Evolutionary conservation across 1,140 invertebrate species (phyloP).

Genomic region (Macrotrachela quadricornifera): DNA sequence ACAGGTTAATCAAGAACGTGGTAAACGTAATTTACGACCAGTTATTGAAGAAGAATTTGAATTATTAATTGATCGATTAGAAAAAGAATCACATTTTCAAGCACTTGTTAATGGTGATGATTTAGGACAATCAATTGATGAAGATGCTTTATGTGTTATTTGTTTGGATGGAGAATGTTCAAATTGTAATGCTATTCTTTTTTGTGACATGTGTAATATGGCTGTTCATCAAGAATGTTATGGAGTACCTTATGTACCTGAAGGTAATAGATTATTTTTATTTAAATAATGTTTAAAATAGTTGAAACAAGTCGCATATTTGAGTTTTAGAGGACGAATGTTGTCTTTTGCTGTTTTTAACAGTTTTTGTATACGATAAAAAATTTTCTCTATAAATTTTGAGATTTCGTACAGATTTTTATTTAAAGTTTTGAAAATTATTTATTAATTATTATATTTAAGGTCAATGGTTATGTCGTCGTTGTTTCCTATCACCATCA

Average conservation of each 20-base stretch:
- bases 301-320: too few species aligned
- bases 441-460: too few species aligned
- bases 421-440: too few species aligned
- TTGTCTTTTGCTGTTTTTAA: too few species aligned
- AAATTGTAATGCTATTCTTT: slow-evolving; percentile 81
- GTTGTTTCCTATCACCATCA: slow-evolving; percentile 81
- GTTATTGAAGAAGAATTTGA: slow-evolving; percentile 55
- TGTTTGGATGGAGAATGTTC: slow-evolving; percentile 72
- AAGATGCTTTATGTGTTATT: slow-evolving; percentile 93
- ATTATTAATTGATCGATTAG: slow-evolving; percentile 76
- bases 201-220: slow-evolving; percentile 98
- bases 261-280: slow-evolving; percentile 32
- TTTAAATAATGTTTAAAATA: too few species aligned
- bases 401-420: too few species aligned
- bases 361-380: too few species aligned
- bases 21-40: slow-evolving; percentile 11
- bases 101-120: slow-evolving; percentile 33
- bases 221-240: slow-evolving; percentile 98
- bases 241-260: slow-evolving; percentile 93
- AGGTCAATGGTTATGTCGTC: slow-evolving; percentile 78
- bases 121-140: slow-evolving; percentile 47
- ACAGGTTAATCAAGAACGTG: slow-evolving; percentile 12
- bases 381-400: too few species aligned
- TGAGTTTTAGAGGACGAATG: too few species aligned
- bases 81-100: slow-evolving; percentile 91